Conservation (phyloP, 2,888 invertebrate species). For the Theristus sp. region DNA sequence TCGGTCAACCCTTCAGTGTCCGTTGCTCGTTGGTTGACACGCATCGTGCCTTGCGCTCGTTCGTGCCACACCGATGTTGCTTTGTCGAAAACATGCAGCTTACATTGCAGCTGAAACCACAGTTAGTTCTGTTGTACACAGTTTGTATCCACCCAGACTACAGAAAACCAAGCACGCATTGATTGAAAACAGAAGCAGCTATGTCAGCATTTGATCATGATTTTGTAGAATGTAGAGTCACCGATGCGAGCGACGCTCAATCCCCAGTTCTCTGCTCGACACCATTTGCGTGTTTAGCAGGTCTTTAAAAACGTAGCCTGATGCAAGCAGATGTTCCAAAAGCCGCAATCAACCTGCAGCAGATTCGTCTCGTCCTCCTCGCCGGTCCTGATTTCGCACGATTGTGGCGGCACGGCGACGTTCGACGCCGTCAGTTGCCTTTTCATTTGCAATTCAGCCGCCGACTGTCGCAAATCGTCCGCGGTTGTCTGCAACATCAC, state of each 20-base stretch:
- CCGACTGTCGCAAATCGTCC: not conserved
- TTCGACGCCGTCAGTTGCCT: too few relatives aligned
- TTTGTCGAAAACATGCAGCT: conserved; percentile 2
- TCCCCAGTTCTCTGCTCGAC: too few relatives aligned
- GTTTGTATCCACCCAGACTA: not conserved
- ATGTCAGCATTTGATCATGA: too few relatives aligned
- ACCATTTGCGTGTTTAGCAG: too few relatives aligned
- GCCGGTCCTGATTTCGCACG: not conserved
- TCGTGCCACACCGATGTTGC: not conserved
- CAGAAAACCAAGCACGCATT: not conserved
- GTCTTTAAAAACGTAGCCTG: too few relatives aligned
- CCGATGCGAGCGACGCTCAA: too few relatives aligned
- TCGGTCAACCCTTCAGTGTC: not conserved
- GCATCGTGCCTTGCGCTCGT: not conserved
- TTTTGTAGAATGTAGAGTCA: too few relatives aligned
- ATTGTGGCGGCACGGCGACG: too few relatives aligned
- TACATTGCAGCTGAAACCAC: conserved; percentile 24
- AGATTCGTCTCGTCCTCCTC: not conserved
- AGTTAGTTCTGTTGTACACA: not conserved
- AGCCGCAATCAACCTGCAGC: too few relatives aligned
- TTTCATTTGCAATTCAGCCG: not conserved
- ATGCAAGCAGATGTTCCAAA: too few relatives aligned
- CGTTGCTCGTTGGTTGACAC: not conserved
- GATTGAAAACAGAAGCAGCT: not conserved
- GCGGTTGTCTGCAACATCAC: too few relatives aligned